Percentiles rank a stretch among this genome's conserved stretches.
Conservation (phyloP, 1,140 invertebrate genomes). For the Rhysida immarginata region DNA sequence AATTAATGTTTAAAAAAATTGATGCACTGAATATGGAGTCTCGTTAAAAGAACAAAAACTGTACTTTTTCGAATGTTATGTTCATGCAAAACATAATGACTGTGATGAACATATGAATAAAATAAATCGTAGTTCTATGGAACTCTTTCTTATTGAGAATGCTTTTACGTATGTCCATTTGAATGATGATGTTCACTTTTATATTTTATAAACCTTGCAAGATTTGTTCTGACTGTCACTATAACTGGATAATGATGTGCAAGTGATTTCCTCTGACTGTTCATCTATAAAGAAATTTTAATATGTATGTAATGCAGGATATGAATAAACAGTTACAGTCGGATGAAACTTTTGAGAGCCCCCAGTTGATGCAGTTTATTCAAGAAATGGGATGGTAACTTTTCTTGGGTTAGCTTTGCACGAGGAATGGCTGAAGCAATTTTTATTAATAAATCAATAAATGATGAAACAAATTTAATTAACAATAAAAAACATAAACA, state of each 20-base stretch:
- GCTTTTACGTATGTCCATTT: background rate
- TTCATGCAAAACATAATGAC: no score
- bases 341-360: background rate
- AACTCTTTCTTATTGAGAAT: no score
- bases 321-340: background rate
- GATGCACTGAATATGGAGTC: no score
- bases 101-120: no score
- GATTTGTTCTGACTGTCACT: slow-evolving; percentile 47
- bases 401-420: background rate
- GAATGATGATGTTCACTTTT: background rate
- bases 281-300: slow-evolving; percentile 28
- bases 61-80: no score
- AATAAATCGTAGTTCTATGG: no score
- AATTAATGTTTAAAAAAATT: no score
- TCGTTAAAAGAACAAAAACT: no score
- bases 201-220: slow-evolving; percentile 25
- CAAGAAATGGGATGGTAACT: background rate
- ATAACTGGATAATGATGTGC: slow-evolving; percentile 48
- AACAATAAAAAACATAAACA: no score
- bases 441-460: background rate
- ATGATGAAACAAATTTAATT: background rate
- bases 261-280: slow-evolving; percentile 42
- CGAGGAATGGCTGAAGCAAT: background rate
- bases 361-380: background rate
- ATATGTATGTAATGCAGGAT: background rate